Evolutionary conservation across 2,888 invertebrate species (phyloP).

Genomic region (Lithophane semibrunnea): DNA sequence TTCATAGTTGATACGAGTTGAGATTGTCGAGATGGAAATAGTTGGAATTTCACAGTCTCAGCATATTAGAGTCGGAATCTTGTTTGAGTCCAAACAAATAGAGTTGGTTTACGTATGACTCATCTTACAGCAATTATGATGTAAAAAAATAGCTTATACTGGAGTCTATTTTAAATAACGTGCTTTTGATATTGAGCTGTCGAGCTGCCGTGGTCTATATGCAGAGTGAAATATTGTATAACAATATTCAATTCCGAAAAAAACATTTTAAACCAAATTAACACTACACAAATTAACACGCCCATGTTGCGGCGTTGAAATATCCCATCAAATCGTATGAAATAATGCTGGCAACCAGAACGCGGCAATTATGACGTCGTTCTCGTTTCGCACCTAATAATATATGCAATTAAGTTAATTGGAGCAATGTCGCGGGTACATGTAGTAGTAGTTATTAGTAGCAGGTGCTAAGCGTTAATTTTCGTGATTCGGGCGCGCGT

Average conservation of each 20-base stretch:
- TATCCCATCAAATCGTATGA: constrained; percentile 66
- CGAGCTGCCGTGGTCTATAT: not conserved
- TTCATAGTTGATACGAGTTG: not conserved
- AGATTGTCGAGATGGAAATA: not conserved
- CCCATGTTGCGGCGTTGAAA: constrained; percentile 52
- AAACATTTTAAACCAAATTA: constrained; percentile 26
- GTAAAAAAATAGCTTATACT: not conserved
- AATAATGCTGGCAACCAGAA: constrained; percentile 61
- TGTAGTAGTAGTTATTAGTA: constrained; percentile 59
- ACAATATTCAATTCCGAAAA: constrained; percentile 18
- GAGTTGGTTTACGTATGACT: not conserved
- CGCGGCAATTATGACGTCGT: constrained; percentile 61
- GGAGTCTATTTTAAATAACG: not conserved
- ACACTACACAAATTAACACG: constrained; percentile 58
- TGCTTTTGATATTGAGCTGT: not conserved
- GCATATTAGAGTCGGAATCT: not conserved
- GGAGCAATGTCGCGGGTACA: constrained; percentile 51
- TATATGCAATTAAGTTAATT: constrained; percentile 70
- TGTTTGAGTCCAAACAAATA: not conserved
- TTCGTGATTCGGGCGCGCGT: constrained; percentile 42
- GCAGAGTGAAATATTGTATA: not conserved
- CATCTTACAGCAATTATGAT: not conserved
- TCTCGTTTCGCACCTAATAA: constrained; percentile 67
- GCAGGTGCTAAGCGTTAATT: constrained; percentile 66
- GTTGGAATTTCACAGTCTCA: not conserved